Conservation (phyloP, 64 coral and sea anemone genomes). For the Pocillopora verrucosa region DNA sequence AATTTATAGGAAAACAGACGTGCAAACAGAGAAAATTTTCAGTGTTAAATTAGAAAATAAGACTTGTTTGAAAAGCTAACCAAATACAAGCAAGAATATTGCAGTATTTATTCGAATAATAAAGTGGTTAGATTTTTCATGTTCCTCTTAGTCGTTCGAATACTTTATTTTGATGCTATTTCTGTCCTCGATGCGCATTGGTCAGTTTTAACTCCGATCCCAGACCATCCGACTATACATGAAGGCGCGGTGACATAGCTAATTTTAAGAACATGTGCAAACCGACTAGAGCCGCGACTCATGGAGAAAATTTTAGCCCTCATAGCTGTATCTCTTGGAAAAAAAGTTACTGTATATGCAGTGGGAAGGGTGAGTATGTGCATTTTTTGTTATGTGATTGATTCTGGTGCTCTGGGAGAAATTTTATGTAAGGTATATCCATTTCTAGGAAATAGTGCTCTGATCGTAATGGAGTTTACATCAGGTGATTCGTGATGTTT, state of each 20-base stretch:
- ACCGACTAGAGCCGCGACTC: background rate
- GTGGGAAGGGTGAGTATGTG: slow-evolving; percentile 86
- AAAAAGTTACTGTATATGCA: slow-evolving; percentile 97
- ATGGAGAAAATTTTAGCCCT: slow-evolving; percentile 99
- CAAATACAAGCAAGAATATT: too few species aligned
- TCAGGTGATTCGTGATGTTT: too few species aligned
- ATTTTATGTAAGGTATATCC: background rate
- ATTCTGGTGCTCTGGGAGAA: background rate
- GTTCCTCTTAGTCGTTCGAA: background rate
- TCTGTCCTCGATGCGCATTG: slow-evolving; percentile 65
- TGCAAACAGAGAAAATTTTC: too few species aligned
- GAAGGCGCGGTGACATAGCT: slow-evolving; percentile 53
- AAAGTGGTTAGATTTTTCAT: background rate
- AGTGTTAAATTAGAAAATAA: too few species aligned
- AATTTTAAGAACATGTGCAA: slow-evolving; percentile 6
- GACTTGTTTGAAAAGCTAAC: too few species aligned
- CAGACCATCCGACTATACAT: slow-evolving; percentile 22
- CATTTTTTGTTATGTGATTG: background rate
- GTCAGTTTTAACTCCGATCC: slow-evolving; percentile 13
- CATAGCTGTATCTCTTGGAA: slow-evolving; percentile 89
- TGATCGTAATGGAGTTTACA: too few species aligned
- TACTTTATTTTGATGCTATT: slow-evolving; percentile 5
- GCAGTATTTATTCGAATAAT: too few species aligned
- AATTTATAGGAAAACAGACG: too few species aligned
- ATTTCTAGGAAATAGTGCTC: too few species aligned